A percentile compares a stretch with the other conserved stretches of the same genome.
phyloP scores from a whole-genome alignment of 2,113 vertebrate species.

The Orientallactaga bullata region DNA sequence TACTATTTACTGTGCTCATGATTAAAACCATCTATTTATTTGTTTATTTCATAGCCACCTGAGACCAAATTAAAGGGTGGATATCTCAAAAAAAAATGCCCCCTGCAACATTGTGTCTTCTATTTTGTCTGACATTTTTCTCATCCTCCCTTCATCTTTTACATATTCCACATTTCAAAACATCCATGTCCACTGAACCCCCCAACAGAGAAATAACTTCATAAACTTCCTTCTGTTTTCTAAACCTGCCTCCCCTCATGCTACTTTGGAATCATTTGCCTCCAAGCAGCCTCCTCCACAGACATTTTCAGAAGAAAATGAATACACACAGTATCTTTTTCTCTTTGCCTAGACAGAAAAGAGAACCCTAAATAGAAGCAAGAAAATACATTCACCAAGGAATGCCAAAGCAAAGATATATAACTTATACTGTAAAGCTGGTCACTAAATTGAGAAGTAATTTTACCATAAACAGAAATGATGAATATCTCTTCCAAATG shows the following conservation, averaged over 20 bases:
- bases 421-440: conserved; percentile 49
- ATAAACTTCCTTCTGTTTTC: conserved; percentile 25
- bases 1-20: background rate
- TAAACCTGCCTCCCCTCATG: background rate
- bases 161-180: conserved; percentile 46
- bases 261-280: conserved; percentile 20
- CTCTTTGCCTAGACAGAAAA: conserved; percentile 65
- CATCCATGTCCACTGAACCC: background rate
- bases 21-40: background rate
- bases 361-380: conserved; percentile 70
- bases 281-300: conserved; percentile 47
- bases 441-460: conserved; percentile 68
- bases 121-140: background rate
- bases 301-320: conserved; percentile 66
- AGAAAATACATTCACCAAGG: conserved; percentile 57
- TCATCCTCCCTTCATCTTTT: background rate
- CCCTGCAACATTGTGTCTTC: background rate
- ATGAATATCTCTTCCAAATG: conserved; percentile 65
- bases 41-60: background rate
- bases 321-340: conserved; percentile 39
- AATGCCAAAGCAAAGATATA: conserved; percentile 62
- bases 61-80: background rate
- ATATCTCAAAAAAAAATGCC: too few relatives aligned
- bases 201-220: background rate
- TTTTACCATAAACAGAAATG: conserved; percentile 62